These are phyloP conservation scores for Escarpia spicata DNA, from an alignment of 2,888 invertebrate species.

Conservation along the genomic window DNA sequence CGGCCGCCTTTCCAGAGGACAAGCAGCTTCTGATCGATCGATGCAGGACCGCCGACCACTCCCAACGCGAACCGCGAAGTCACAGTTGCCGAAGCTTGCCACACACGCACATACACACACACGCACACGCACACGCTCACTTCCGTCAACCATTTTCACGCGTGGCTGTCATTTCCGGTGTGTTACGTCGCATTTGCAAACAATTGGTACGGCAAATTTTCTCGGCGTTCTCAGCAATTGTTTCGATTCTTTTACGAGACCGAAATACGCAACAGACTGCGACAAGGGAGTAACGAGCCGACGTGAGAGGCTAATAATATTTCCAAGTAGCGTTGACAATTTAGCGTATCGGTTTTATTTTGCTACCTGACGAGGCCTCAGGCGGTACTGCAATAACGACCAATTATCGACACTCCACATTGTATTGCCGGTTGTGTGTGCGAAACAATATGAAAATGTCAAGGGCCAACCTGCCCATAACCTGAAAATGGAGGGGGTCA, in stretches of 20 bases:
- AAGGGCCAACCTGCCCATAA: background rate
- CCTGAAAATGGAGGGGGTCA: background rate
- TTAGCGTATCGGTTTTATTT: no score
- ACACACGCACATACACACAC: background rate
- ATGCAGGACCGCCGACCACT: background rate
- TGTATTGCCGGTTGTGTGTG: background rate
- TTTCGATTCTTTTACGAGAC: background rate
- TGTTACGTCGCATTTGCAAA: background rate
- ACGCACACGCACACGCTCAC: background rate
- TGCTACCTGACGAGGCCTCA: background rate
- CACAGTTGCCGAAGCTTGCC: background rate
- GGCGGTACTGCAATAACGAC: background rate
- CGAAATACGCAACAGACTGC: background rate
- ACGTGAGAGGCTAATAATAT: background rate
- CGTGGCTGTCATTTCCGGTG: background rate
- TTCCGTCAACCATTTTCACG: background rate
- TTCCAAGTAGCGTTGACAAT: background rate
- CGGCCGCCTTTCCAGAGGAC: background rate
- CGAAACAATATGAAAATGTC: background rate
- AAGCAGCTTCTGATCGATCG: background rate
- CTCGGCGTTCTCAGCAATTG: background rate
- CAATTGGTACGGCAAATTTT: background rate
- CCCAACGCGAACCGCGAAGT: background rate
- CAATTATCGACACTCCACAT: background rate
- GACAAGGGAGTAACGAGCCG: background rate